Base-by-base conservation (phyloP, 2,888 invertebrate species). In the Drosophila kambysellisi region DNA sequence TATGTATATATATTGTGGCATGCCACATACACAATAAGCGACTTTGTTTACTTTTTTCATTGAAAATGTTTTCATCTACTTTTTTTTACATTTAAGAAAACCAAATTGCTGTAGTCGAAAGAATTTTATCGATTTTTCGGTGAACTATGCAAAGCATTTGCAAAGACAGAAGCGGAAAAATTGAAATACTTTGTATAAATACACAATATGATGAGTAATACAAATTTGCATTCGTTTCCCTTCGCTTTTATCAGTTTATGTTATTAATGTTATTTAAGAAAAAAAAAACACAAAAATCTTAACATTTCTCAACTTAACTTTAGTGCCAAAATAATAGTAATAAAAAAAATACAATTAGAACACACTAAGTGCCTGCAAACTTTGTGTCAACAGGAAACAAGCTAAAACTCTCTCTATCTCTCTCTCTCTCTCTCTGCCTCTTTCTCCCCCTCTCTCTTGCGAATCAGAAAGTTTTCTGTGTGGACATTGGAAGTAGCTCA, bases 11-110 rank as follows among this genome's bases (percentile, higher is more conserved):
- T 58, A 29, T 71, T 67, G 70, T 63, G 82, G 82, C 59, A 81
- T 59, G 48, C 67, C 72, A 53, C 51, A 68, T 58, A 67, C 71
- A 71, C 77, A 70, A 76, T 67, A 71, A 76, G 17, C 54, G 50
- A 56, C 48, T 66, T 81, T 78, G 78, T 78, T 78, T 78, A 77
- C 52, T 25, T 60, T 33, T 51, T 56, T 30, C 50, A 32, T 4
- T 8, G 25, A n/a, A 57, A 67, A 57, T 17, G 39, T 33, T 39
- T 71, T 64, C 8, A 48, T 20, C 12, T 62, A 4, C 57, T 70
- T 50, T 50, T 52, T 15, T 30, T 11, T 17, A 9, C 12, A 6
- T 57, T 56, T 46, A 25, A 25, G 9, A 69, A 58, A 29, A 20
- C 25, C 41, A 46, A 46, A 46, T 15, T 46, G 46, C 25, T 46